Base-by-base conservation (phyloP, 1,140 invertebrate genomes). In the Drosophila parabipectinata region DNA sequence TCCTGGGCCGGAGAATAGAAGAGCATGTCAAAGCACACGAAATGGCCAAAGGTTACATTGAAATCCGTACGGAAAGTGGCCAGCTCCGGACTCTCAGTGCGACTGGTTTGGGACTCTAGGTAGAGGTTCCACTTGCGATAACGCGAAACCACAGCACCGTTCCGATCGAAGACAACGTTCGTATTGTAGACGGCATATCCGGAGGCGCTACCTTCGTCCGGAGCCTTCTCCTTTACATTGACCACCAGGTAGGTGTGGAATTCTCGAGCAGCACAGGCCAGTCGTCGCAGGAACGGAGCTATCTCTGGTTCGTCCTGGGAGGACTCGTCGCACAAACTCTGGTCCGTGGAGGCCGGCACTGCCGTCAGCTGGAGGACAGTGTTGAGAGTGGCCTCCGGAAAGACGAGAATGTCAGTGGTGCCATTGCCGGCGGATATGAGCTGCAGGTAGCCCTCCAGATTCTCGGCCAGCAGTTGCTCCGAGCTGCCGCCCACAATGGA, bases 11-110 rank as follows among this genome's bases (percentile, higher is more conserved):
- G 96, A 3, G 93, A 88, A 55, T 94, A 77, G 78, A 95, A 97
- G 1, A 97, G 67, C 34, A 97, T 94, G 83, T 98, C 97, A 78
- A 96, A 96, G 83, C 96, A 96, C 12, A 94, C 95, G 60, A 97
- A 94, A 10, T 95, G 93, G 0, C 96, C 97, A 87, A 98, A 98
- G 14, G 93, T 95, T 0, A 97, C 96, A 1, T 95, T 95, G 82
- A 98, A 98, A 88, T 97, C 96, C 0, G 97, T 97, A 1, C 92
- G 85, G 72, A 98, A 97, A 9, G 91, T 93, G 1, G 93, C 92
- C 7, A 62, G 92, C 67, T 95, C 93, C 0, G 87, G 76, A 7
- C 39, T 0, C 0, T 47, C 21, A 0, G 91, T 90, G 18, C 77
- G 77, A 48, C 91, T 82, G 44, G 63, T 74, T 1, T 44, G 28